Conservation (phyloP, 2,113 vertebrate species). For the Archocentrus centrarchus region DNA sequence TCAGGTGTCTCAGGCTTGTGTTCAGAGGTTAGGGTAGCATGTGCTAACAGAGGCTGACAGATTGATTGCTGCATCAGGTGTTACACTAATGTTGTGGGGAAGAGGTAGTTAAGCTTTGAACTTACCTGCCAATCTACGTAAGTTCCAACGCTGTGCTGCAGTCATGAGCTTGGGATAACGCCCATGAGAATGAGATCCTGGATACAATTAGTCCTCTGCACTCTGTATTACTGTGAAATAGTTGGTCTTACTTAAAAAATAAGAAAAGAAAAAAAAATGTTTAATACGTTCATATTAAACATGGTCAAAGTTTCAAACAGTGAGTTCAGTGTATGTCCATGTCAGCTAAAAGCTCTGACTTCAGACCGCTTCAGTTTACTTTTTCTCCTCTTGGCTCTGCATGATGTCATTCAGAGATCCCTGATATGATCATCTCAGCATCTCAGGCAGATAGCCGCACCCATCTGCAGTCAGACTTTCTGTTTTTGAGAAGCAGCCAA, state of each 20-base stretch:
- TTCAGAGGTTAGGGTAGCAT: background rate
- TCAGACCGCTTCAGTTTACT: no score
- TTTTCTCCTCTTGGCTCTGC: no score
- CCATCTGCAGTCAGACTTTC: background rate
- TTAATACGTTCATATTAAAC: background rate
- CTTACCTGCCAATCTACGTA: background rate
- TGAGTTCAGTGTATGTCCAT: no score
- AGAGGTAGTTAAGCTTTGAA: conserved; percentile 1
- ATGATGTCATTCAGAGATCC: no score
- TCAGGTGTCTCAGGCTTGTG: background rate
- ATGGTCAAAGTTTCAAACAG: background rate
- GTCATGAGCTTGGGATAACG: background rate
- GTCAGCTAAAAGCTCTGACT: no score
- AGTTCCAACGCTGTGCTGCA: background rate
- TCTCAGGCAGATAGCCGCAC: background rate
- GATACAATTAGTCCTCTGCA: background rate
- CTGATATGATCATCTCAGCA: background rate
- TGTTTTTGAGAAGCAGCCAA: background rate
- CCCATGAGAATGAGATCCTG: background rate
- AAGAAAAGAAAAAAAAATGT: no score
- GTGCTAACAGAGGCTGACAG: background rate
- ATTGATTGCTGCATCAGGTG: background rate
- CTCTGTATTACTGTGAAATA: background rate
- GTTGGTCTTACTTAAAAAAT: background rate
- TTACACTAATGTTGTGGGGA: background rate